Evolutionary conservation across 1,140 invertebrate species (phyloP), one percentile per base, ranked within the genome.

Genomic region (Drosophila asahinai): DNA sequence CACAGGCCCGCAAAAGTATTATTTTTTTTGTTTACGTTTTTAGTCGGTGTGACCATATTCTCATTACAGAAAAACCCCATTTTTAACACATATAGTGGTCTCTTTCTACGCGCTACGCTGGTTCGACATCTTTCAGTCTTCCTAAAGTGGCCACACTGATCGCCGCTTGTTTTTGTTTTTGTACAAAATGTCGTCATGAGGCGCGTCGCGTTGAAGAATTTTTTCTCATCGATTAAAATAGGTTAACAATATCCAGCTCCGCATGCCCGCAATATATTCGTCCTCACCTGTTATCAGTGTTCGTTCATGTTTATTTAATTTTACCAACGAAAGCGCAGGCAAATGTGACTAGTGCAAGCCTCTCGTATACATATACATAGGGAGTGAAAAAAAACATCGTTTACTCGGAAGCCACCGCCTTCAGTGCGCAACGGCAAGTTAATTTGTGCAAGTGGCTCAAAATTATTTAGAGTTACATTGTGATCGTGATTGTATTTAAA

Each of bases 1-100:
- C 94, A 93, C 93, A 91, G 93, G 67, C 25, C 6, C 25, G 25
- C 25, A 27, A 27, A 27, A 27, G 25, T 17, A 17, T 2, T 22
- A 2, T 22, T 22, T 22, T 9, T 43, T 43, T 43, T n/a, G 3
- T 47, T 47, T 47, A 47, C 43, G 11, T 22, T 47, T 43, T 12
- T 5, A 12, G 0, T 47, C 1, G 11, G 17, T 47, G 17, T 9
- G 43, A 47, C 17, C 43, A 47, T 47, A 47, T 7, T 33, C 6
- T 9, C 30, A 33, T 33, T 33, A 33, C 30, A 33, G 7, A 33
- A 33, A 33, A 33, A 33, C 8, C 7, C 30, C 0, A 7, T 22
- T 22, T 33, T 33, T 33, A 33, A 33, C 7, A 33, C 30, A 33
- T 33, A 33, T 33, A 19, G 17, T 45, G 17, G 43, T 45, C 43